Percentiles rank a stretch among this genome's conserved stretches.
Evolutionary conservation across 2,797 vertebrate species (phyloP).

Genomic region (Ptychadena robeensis): DNA sequence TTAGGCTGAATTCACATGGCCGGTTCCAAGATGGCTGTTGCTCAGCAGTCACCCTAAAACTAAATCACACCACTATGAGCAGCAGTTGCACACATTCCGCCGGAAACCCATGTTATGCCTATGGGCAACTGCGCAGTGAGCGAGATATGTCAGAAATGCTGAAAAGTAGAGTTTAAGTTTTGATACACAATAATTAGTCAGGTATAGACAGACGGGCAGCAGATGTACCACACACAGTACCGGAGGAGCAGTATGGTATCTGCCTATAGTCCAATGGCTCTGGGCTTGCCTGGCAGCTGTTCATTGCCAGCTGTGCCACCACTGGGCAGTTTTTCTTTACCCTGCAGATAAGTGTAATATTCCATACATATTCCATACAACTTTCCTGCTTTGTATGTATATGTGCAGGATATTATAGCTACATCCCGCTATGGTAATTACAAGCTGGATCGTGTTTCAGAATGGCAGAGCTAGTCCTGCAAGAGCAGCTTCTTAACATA

Average conservation of each 20-base stretch:
- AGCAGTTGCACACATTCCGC: no score
- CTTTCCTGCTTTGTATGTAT: background rate
- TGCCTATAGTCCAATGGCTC: no score
- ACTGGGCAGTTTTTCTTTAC: background rate
- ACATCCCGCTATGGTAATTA: background rate
- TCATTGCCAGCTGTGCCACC: background rate
- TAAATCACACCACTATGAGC: no score
- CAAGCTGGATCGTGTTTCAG: background rate
- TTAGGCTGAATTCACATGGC: no score
- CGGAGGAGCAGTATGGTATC: no score
- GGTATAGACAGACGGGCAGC: background rate
- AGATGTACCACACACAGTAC: background rate
- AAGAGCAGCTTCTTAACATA: conserved; percentile 36
- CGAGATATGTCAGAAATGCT: no score
- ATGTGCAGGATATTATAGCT: conserved; percentile 3
- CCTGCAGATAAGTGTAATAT: background rate
- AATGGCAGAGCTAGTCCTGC: background rate
- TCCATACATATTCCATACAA: background rate
- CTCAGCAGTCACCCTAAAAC: no score
- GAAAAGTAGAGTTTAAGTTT: no score
- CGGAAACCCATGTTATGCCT: no score
- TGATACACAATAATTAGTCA: background rate
- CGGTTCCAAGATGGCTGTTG: no score
- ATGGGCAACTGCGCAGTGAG: no score
- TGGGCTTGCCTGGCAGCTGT: no score